These are phyloP conservation scores for Hypocryptadius cinnamomeus DNA, from an alignment of 2,113 vertebrate genomes.

Conservation along the genomic window DNA sequence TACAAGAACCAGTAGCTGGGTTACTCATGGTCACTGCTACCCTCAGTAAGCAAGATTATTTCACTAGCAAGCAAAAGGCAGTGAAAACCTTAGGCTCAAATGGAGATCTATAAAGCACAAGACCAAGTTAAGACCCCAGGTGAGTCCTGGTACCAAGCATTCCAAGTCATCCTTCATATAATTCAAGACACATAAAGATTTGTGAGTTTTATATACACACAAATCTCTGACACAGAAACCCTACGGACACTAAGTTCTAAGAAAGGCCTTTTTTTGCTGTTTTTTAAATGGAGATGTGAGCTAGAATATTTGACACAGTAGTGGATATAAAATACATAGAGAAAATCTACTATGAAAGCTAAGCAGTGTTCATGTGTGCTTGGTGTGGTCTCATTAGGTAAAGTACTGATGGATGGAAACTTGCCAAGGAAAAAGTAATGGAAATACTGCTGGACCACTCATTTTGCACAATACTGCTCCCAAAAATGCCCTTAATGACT, in stretches of 20 bases:
- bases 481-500: neutral
- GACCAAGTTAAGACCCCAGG: neutral
- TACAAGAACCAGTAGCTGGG: neutral
- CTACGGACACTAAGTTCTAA: neutral
- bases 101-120: neutral
- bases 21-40: neutral
- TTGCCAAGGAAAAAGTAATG: neutral
- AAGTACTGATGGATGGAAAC: neutral
- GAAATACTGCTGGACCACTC: neutral
- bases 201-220: neutral
- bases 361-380: neutral
- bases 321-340: neutral
- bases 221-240: neutral
- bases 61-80: neutral
- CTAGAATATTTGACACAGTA: neutral
- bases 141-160: neutral
- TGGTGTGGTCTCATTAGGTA: neutral
- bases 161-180: neutral
- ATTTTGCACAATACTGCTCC: neutral
- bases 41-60: neutral
- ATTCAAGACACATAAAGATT: neutral
- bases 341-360: neutral
- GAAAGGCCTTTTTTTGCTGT: neutral
- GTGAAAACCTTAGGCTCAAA: neutral
- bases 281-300: neutral